Conservation (phyloP, 2,113 vertebrate species). For the Protobothrops flavoviridis region DNA sequence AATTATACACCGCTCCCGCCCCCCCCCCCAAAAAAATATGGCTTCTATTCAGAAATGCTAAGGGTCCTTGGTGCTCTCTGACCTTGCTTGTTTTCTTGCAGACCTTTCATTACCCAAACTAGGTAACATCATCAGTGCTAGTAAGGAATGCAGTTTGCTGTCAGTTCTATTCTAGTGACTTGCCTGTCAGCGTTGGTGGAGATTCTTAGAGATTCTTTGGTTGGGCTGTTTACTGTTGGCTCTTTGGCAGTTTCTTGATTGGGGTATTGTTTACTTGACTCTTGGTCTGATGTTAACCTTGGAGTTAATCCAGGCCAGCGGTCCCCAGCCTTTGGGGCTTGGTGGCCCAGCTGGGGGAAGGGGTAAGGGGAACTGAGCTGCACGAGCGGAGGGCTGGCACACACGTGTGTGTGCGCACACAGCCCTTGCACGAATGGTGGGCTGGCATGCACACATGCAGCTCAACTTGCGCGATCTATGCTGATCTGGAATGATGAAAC, state of each 20-base stretch:
- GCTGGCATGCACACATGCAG: background rate
- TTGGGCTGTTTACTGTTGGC: background rate
- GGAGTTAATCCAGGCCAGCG: background rate
- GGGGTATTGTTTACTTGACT: background rate
- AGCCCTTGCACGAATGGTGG: background rate
- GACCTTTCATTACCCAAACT: background rate
- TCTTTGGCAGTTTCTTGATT: background rate
- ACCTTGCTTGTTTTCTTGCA: background rate
- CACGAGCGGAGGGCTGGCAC: background rate
- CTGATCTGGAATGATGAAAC: background rate
- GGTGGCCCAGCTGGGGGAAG: background rate
- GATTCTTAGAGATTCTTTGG: background rate
- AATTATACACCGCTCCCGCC: background rate
- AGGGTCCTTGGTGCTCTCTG: background rate
- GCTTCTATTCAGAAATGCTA: background rate
- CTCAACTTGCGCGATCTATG: background rate
- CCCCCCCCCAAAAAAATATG: background rate
- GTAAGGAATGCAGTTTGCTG: background rate
- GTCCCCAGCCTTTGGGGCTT: background rate
- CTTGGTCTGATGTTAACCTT: background rate
- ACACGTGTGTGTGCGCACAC: background rate
- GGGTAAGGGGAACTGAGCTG: background rate
- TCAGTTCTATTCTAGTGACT: background rate
- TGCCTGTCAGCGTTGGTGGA: background rate
- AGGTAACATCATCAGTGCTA: background rate